Conservation (phyloP, 2,888 invertebrate genomes). For the Xylota sylvarum region DNA sequence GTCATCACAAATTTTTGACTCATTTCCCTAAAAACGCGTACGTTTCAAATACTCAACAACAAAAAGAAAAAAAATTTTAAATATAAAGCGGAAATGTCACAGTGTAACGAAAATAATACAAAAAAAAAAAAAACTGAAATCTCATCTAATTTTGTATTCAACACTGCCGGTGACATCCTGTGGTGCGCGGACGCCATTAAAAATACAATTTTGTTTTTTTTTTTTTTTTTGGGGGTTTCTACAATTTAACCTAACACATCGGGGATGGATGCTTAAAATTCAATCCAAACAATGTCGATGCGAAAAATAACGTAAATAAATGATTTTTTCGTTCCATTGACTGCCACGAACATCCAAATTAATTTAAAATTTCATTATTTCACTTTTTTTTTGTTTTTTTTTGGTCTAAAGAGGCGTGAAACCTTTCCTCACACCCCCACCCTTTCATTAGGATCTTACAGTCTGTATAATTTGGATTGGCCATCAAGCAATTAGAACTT, state of each 20-base stretch:
- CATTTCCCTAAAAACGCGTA: constrained; percentile 6
- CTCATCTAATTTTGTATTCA: constrained; percentile 23
- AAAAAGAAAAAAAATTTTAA: constrained; percentile 9
- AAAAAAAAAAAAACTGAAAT: constrained; percentile 7
- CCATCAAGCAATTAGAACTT: constrained; percentile 50
- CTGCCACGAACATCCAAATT: constrained; percentile 19
- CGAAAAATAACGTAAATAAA: constrained; percentile 22
- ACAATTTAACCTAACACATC: constrained; percentile 7
- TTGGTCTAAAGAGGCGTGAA: constrained; percentile 27
- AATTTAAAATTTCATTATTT: constrained; percentile 49
- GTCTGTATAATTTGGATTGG: constrained; percentile 34
- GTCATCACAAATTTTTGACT: constrained; percentile 34
- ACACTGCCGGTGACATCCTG: constrained; percentile 37
- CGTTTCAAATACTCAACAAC: not conserved
- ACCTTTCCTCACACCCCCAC: not conserved
- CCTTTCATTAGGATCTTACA: not conserved
- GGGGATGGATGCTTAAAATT: constrained; percentile 2
- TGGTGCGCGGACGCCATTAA: constrained; percentile 38
- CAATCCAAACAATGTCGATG: constrained; percentile 34
- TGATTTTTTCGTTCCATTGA: constrained; percentile 14
- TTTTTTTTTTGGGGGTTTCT: not conserved
- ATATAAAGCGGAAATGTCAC: constrained; percentile 27
- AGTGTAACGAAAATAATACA: not conserved
- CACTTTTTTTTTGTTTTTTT: not conserved
- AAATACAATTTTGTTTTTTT: not conserved